Percentiles rank a stretch among this genome's conserved stretches.
phyloP scores from a whole-genome alignment of 2,797 vertebrate genomes.

The Caiman crocodilus region DNA sequence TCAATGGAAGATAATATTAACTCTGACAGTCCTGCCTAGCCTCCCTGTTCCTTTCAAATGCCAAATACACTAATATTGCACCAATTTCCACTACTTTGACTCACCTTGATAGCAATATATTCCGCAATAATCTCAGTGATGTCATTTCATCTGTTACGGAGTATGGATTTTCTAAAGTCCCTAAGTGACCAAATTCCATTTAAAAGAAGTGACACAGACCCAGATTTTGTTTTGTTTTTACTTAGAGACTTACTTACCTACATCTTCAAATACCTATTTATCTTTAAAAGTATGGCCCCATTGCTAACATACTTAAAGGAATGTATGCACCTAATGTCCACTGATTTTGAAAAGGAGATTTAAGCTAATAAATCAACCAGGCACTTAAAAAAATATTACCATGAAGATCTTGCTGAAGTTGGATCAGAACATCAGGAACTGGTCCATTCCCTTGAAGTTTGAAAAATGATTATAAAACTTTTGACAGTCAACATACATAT shows the following conservation, averaged over 20 bases:
- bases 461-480: conserved; percentile 13
- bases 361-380: background rate
- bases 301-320: background rate
- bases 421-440: background rate
- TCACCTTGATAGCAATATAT: background rate
- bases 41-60: background rate
- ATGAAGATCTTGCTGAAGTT: background rate
- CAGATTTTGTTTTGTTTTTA: background rate
- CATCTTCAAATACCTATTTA: background rate
- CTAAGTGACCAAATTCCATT: background rate
- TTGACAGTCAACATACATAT: background rate
- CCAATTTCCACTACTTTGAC: background rate
- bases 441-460: background rate
- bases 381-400: no score
- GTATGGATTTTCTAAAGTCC: conserved; percentile 7
- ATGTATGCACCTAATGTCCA: background rate
- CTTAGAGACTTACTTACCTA: background rate
- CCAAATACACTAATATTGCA: background rate
- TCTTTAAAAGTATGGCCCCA: conserved; percentile 10
- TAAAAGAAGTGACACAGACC: background rate
- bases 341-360: conserved; percentile 22
- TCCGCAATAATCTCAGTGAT: background rate
- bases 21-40: background rate
- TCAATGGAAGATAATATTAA: background rate
- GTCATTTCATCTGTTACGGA: conserved; percentile 8